Base-by-base conservation (phyloP, 2,797 vertebrate species). In the Cyprinodon diabolis region DNA sequence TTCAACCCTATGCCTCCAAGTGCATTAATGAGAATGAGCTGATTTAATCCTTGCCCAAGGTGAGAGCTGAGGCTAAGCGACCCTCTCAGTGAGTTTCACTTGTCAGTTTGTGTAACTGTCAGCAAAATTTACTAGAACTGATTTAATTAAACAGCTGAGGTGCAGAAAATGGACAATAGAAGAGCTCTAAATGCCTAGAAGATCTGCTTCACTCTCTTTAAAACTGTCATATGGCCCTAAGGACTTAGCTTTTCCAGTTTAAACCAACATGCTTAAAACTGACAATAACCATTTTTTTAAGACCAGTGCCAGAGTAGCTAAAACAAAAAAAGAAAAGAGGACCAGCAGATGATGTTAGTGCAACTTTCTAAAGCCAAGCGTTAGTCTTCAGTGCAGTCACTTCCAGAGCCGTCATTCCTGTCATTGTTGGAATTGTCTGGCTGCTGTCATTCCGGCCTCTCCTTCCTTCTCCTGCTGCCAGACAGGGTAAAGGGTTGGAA, bases 401-500 rank as follows among this genome's bases (percentile, higher is more conserved):
- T 78, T 81, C 51, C 60, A 72, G 40, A 65, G 65, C 66, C 52
- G 76, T 76, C 82, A 63, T 63, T 76, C 63, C 75, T 87, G 84
- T 89, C 90, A 76, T 91, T 87, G 79, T 72, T 81, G 77, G 80
- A 91, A 85, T 72, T 84, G 82, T 81, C 81, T 69, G 76, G 76
- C 82, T 72, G 63, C 78, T 82, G 84, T 88, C 87, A 83, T 75
- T 82, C 82, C 86, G 80, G 69, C 68, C 45, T 83, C 75, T 82
- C 70, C 57, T 71, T 66, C 80, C 77, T 78, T 78, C 78, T 87
- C 83, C 83, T 82, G 76, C 84, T 88, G 84, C 80, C 90, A 85
- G 80, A 85, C 55, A 80, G 75, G 74, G 74, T 72, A 81, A 85
- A 85, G 82, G 88, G 71, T 79, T 94, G 87, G 88, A 92, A 91